A percentile compares a stretch with the other conserved stretches of the same genome.
Evolutionary conservation across 2,113 vertebrate genomes (phyloP).

Genomic region (Heterotilapia buettikoferi): DNA sequence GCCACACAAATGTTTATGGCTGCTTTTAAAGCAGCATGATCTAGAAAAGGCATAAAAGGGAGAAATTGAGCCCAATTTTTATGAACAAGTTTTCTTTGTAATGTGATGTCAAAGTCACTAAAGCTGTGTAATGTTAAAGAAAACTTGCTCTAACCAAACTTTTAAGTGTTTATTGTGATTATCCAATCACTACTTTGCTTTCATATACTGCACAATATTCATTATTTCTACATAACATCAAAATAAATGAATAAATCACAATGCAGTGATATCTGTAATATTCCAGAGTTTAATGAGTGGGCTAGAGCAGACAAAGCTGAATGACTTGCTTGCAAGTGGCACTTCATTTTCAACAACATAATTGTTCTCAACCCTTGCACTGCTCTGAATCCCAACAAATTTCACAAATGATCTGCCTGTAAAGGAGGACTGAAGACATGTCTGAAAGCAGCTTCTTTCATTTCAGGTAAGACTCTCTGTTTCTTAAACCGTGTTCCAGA

Average conservation of each 20-base stretch:
- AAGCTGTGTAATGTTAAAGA: neutral
- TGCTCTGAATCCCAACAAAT: conserved; percentile 23
- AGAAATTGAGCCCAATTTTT: neutral
- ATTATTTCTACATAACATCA: neutral
- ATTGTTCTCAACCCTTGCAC: conserved; percentile 44
- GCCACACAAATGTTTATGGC: neutral
- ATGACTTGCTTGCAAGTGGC: conserved; percentile 20
- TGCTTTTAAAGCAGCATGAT: neutral
- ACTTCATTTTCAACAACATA: conserved; percentile 61
- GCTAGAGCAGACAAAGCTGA: conserved; percentile 23
- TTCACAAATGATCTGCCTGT: neutral
- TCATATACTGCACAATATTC: neutral
- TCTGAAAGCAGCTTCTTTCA: conserved; percentile 20
- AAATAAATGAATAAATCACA: neutral
- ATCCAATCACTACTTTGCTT: neutral
- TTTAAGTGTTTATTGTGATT: neutral
- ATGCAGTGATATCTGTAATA: neutral
- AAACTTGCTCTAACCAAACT: neutral
- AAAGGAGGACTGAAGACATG: conserved; percentile 19
- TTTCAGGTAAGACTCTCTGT: conserved; percentile 47
- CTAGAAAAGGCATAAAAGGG: neutral
- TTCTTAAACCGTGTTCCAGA: neutral
- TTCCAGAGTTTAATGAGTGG: conserved; percentile 35
- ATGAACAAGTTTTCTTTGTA: neutral
- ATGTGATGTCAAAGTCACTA: neutral